Percentiles rank a stretch among this genome's conserved stretches.
Conservation (phyloP, 2,888 invertebrate species). For the Acronicta alni region DNA sequence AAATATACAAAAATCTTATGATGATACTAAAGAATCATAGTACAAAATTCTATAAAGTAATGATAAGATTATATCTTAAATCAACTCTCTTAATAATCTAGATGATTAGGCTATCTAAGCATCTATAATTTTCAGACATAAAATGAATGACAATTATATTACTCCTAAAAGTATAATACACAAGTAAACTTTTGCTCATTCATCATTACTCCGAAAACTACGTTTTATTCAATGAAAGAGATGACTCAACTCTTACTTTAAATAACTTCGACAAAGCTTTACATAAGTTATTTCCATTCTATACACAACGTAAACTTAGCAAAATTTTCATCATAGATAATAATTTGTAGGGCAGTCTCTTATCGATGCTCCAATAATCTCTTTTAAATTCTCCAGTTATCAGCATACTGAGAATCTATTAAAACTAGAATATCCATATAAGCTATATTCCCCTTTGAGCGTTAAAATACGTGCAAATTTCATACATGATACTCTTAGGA, state of each 20-base stretch:
- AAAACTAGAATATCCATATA: constrained; percentile 34
- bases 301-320: neutral
- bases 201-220: neutral
- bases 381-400: constrained; percentile 11
- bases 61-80: neutral
- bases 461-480: constrained; percentile 44
- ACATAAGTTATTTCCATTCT: neutral
- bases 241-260: neutral
- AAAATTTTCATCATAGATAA: neutral
- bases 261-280: neutral
- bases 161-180: neutral
- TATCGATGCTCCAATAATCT: neutral
- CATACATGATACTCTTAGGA: constrained; percentile 39
- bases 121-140: neutral
- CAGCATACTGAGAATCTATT: constrained; percentile 31
- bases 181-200: neutral
- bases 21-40: too few species aligned
- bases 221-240: neutral
- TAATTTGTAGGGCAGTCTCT: neutral
- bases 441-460: constrained; percentile 42
- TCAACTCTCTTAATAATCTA: too few species aligned
- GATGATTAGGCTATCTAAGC: too few species aligned
- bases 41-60: too few species aligned
- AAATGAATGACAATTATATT: neutral
- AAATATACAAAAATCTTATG: neutral